Conservation (phyloP, 2,113 vertebrate genomes). For the Mormyrus lacerda region DNA sequence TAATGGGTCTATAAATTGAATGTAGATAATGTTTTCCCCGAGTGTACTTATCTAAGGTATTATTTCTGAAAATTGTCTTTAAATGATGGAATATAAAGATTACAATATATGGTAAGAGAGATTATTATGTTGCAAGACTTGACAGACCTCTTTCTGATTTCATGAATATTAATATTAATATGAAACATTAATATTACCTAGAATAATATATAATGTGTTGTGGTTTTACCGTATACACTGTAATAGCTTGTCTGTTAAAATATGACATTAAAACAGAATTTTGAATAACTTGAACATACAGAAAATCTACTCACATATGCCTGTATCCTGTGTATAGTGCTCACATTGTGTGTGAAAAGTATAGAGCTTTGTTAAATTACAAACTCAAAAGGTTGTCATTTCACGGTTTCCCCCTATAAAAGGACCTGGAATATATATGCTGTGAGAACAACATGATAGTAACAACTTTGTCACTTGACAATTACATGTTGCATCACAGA, state of each 20-base stretch:
- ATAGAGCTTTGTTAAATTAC: background rate
- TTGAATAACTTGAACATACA: background rate
- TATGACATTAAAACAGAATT: background rate
- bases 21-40: slow-evolving; percentile 56
- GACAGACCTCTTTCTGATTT: background rate
- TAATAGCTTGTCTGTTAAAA: background rate
- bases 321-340: background rate
- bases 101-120: background rate
- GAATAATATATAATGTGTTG: background rate
- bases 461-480: too few relatives aligned
- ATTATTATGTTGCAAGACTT: background rate
- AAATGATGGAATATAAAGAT: background rate
- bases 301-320: background rate
- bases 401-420: background rate
- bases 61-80: slow-evolving; percentile 3
- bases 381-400: background rate
- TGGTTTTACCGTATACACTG: background rate
- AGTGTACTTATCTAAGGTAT: background rate
- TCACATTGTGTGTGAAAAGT: background rate
- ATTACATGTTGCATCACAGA: too few relatives aligned
- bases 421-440: background rate
- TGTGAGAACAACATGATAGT: too few relatives aligned
- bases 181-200: background rate
- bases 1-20: slow-evolving; percentile 70
- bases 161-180: background rate